phyloP scores from a whole-genome alignment of 2,113 vertebrate genomes.

The Parotia lawesii region DNA sequence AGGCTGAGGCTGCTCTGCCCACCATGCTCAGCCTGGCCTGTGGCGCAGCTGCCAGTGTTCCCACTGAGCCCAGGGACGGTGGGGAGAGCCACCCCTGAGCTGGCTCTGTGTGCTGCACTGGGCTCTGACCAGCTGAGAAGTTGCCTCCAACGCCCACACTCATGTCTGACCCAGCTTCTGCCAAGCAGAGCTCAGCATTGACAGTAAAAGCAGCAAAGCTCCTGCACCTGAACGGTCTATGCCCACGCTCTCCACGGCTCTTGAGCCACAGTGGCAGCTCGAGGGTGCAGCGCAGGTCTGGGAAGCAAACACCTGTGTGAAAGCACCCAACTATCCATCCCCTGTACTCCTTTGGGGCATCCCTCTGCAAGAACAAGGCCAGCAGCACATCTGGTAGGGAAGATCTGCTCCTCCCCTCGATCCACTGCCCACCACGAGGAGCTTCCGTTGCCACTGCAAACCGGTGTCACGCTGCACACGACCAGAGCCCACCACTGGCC shows the following conservation, averaged over 20 bases:
- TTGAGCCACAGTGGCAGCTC: background rate
- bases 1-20: background rate
- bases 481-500: background rate
- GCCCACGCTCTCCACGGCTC: accelerated
- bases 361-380: background rate
- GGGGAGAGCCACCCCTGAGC: background rate
- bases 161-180: background rate
- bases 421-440: background rate
- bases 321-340: background rate
- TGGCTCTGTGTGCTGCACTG: accelerated
- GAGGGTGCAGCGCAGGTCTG: accelerated
- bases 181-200: background rate
- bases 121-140: background rate
- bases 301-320: accelerated
- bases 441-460: background rate
- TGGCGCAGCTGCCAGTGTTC: accelerated
- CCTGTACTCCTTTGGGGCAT: background rate
- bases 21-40: accelerated
- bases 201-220: background rate
- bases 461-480: accelerated
- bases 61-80: background rate
- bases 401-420: background rate
- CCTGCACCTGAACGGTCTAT: background rate
- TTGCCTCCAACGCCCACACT: background rate
- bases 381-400: background rate